Conservation (phyloP, 2,113 vertebrate species). For the Antennarius striatus region DNA sequence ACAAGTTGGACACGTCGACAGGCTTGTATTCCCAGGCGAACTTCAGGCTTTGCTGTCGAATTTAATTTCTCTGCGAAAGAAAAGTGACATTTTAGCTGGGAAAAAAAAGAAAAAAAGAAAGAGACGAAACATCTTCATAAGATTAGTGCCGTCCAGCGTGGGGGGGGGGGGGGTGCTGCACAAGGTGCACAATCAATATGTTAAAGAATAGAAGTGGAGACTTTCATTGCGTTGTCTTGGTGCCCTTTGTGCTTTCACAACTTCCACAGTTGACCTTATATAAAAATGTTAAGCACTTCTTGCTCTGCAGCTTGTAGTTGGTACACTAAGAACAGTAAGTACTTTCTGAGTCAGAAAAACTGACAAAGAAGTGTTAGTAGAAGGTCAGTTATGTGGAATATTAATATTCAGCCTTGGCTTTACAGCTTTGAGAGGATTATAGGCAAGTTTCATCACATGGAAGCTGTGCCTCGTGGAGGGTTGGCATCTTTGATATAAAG, state of each 20-base stretch:
- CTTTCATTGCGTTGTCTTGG: not conserved
- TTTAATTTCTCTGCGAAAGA: too few species aligned
- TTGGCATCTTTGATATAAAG: conserved; percentile 67
- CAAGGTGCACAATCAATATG: too few species aligned
- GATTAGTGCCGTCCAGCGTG: too few species aligned
- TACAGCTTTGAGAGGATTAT: conserved; percentile 67
- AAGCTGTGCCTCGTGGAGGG: conserved; percentile 58
- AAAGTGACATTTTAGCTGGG: too few species aligned
- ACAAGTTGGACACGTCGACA: conserved; percentile 9
- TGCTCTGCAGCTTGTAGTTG: conserved; percentile 14
- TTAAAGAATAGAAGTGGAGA: too few species aligned
- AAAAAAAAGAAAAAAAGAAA: too few species aligned
- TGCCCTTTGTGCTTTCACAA: conserved; percentile 11
- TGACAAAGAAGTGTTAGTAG: conserved; percentile 48
- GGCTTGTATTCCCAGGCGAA: not conserved
- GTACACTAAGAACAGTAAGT: conserved; percentile 30
- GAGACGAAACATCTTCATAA: too few species aligned
- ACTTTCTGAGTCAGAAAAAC: conserved; percentile 30
- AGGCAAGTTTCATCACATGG: conserved; percentile 69
- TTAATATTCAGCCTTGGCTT: conserved; percentile 64
- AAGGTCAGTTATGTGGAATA: conserved; percentile 63
- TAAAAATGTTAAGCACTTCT: conserved; percentile 15
- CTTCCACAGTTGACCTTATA: conserved; percentile 22
- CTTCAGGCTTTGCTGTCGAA: too few species aligned
- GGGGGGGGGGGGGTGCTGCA: too few species aligned